Evolutionary conservation across 53 echinoderm and acorn worm genomes (phyloP), one percentile per base, ranked within the genome.

Genomic region (Hippasteria phrygiana): DNA sequence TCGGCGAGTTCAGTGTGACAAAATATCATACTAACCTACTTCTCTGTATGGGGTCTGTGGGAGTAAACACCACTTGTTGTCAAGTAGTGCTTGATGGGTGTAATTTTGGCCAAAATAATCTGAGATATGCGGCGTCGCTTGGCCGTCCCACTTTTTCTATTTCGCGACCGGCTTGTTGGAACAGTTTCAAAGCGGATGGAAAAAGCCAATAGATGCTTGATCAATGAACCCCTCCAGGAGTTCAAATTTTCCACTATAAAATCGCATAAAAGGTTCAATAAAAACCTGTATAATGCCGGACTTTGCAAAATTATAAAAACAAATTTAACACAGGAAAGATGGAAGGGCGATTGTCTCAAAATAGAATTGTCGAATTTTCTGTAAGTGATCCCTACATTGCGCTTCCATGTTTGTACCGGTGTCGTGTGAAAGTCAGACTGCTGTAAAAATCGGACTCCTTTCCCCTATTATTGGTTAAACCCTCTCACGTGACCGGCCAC

Each of bases 11-110:
- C 59, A 24, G n/a, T 22, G 20, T 24, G n/a, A 24, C 26, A 59
- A 17, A n/a, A 5, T 24, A 59, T 7, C 59, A 59, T 1, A 59
- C 39, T 16, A 72, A 42, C 43, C 64, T 35, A 63, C 13, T 66
- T 46, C 81, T 17, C 20, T 81, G 81, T 43, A 81, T 64, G 63
- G 81, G 81, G 81, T 81, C 66, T 62, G 12, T 9, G 43, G 24
- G 32, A 16, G 81, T 64, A 64, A 43, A 81, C 81, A 81, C 5
- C 65, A 65, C 81, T 81, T 65, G 81, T 34, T 66, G 2, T 81
- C 81, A 46, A 81, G 81, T 32, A 81, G 65, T 43, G 43, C 65
- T 64, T 33, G 43, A 14, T 33, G 24, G 38, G 64, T 64, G 62
- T 63, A 63, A 51, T 35, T 32, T 29, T 34, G 63, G 59, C 40